Conservation (phyloP, 2,797 vertebrate species). For the Jordanella pulchra region DNA sequence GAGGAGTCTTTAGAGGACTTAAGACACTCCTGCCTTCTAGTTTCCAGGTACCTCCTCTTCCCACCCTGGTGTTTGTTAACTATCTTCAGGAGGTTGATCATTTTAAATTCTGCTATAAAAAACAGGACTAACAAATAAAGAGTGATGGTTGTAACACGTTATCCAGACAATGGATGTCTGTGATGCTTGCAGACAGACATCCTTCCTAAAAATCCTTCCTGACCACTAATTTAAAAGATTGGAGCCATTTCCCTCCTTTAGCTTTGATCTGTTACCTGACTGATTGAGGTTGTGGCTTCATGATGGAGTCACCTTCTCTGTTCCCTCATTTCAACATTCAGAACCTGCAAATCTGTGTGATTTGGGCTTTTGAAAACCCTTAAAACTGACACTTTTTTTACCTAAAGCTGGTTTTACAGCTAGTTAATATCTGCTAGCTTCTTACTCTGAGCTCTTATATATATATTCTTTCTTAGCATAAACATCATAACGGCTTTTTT, state of each 20-base stretch:
- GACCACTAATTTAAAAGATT: background rate
- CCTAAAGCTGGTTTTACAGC: background rate
- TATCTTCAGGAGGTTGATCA: too few species aligned
- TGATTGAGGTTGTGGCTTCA: background rate
- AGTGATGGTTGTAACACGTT: too few species aligned
- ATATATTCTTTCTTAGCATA: background rate
- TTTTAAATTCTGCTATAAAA: too few species aligned
- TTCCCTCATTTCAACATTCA: background rate
- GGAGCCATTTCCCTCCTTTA: background rate
- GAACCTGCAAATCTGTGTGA: background rate
- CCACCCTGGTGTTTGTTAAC: too few species aligned
- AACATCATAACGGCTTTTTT: background rate
- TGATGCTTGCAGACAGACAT: too few species aligned
- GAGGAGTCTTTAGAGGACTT: too few species aligned
- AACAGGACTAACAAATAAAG: too few species aligned
- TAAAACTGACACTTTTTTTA: background rate
- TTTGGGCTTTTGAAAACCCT: background rate
- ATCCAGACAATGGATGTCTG: too few species aligned
- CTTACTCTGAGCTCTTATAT: background rate
- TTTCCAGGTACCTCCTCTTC: too few species aligned
- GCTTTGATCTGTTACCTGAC: background rate
- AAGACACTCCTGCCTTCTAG: too few species aligned
- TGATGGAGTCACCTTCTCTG: background rate
- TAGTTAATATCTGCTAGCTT: background rate
- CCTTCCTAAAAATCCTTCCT: background rate